A percentile compares a stretch with the other conserved stretches of the same genome.
Conservation (phyloP, 1,140 invertebrate genomes). For the Zaprionus africanus region DNA sequence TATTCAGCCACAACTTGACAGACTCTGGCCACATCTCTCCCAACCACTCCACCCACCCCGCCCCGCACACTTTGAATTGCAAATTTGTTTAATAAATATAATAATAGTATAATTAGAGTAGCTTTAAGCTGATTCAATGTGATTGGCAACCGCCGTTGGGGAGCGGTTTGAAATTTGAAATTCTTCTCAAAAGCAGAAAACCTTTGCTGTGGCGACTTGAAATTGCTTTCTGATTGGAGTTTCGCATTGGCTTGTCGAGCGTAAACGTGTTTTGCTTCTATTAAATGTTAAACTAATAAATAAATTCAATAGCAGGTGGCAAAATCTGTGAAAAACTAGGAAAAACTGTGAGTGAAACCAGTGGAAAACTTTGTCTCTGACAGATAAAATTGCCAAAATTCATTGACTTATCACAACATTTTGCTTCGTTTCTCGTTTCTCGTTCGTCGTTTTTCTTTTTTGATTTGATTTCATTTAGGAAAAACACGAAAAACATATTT, state of each 20-base stretch:
- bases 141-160: neutral
- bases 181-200: neutral
- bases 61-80: neutral
- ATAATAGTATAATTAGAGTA: neutral
- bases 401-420: conserved; percentile 1
- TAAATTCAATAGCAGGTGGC: conserved; percentile 5
- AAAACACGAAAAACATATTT: conserved; percentile 5
- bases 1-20: conserved; percentile 5
- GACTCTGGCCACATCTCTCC: neutral
- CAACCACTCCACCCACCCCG: neutral
- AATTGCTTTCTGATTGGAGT: neutral
- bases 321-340: neutral
- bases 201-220: neutral
- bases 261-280: neutral
- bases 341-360: neutral
- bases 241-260: neutral
- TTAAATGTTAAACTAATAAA: neutral
- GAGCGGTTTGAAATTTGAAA: neutral
- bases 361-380: neutral
- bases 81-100: neutral
- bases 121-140: neutral
- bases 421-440: neutral
- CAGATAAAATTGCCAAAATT: conserved; percentile 7
- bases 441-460: neutral
- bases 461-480: conserved; percentile 5